Conservation (phyloP, 2,888 invertebrate species). For the Corythucha ciliata region DNA sequence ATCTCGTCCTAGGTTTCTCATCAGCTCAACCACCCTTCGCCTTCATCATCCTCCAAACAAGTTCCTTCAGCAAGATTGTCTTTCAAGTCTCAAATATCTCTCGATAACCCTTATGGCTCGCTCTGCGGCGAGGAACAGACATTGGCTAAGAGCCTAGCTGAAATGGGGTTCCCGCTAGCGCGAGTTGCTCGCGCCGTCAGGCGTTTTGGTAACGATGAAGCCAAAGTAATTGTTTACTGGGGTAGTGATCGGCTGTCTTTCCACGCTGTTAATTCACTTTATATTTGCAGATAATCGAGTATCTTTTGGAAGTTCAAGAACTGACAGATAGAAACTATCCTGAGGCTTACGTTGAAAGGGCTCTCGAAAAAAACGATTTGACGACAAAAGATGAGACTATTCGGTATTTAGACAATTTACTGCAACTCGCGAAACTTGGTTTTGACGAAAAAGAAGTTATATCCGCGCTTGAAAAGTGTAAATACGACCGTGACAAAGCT, state of each 20-base stretch:
- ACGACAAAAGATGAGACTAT: conserved; percentile 39
- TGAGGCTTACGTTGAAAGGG: conserved; percentile 44
- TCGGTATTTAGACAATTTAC: conserved; percentile 46
- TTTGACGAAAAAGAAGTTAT: conserved; percentile 68
- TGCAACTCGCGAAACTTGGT: conserved; percentile 70
- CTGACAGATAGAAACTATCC: conserved; percentile 45
- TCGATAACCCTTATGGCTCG: too few species aligned
- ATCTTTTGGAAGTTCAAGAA: conserved; percentile 56
- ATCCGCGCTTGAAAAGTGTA: conserved; percentile 61
- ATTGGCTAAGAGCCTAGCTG: conserved; percentile 50
- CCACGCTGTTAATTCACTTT: not conserved
- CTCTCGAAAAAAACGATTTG: conserved; percentile 43
- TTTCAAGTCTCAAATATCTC: too few species aligned
- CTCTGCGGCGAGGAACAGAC: conserved; percentile 15
- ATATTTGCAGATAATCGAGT: conserved; percentile 63
- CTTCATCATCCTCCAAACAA: not conserved
- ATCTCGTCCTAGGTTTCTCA: not conserved
- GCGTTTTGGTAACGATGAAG: conserved; percentile 69
- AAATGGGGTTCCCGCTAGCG: conserved; percentile 80
- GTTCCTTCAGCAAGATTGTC: not conserved
- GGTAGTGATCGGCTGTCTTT: too few species aligned
- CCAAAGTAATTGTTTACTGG: conserved; percentile 55
- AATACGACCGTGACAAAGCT: conserved; percentile 77
- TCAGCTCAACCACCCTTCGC: not conserved
- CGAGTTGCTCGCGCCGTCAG: conserved; percentile 73